Evolutionary conservation across 2,888 invertebrate species (phyloP), one percentile per base, ranked within the genome.

Genomic region (Synanthedon myopaeformis): DNA sequence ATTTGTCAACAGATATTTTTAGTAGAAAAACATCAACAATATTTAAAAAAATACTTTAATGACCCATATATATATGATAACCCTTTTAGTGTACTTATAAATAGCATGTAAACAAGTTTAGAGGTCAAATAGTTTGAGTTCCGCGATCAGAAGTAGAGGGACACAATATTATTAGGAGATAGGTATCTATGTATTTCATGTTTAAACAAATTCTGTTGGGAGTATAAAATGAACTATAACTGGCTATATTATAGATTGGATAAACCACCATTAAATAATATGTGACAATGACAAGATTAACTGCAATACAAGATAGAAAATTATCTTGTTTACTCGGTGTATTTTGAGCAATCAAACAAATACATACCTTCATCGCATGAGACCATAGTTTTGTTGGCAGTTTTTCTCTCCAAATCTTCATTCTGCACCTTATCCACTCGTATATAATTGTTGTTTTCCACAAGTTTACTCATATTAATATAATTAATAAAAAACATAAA

Each of bases 291-390:
- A 35, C 35, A 35, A 35, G 35, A 35, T 35, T 35, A 35, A 35
- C 10, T 35, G 10, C 35, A 35, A 35, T 35, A 35, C 1, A 10
- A 35, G 28, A 35, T 35, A 52, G 60, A 58, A 76, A 82, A 82
- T 83, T 80, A 76, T 62, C 74, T 80, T 81, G 79, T 84, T 82
- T 82, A 81, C 73, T 63, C 64, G 57, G 60, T 55, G 64, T 53
- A 58, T 50, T 52, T 52, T 53, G 54, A 57, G 65, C 63, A 53
- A 60, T 50, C 12, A 57, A 54, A 53, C 55, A 57, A 56, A 56
- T 59, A 66, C 79, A 67, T 73, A 86, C 85, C 86, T 70, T 85
- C 85, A 59, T 86, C 82, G 59, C 86, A 84, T 58, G 85, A 77
- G 58, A 86, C 85, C 85, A 86, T 86, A 55, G 53, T 62, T 57